phyloP scores from a whole-genome alignment of 2,113 vertebrate genomes.

The Callorhinus ursinus region DNA sequence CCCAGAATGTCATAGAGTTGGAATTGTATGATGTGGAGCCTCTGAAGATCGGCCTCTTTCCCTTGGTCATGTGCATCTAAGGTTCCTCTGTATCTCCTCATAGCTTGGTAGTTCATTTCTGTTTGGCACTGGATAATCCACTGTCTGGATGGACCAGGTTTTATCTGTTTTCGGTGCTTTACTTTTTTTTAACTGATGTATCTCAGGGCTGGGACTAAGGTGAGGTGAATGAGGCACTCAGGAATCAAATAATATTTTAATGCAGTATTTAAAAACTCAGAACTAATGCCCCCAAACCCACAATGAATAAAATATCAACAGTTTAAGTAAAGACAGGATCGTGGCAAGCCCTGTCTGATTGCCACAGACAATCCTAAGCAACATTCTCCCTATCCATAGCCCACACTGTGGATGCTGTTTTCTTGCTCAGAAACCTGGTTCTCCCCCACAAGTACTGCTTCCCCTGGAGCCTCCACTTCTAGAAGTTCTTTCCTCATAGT shows the following conservation, averaged over 20 bases:
- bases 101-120: not conserved
- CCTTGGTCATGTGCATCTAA: not conserved
- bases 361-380: not conserved
- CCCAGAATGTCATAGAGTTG: not conserved
- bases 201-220: not conserved
- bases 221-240: not conserved
- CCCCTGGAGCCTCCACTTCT: not conserved
- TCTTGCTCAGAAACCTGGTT: not conserved
- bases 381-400: fast-evolving
- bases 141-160: not conserved
- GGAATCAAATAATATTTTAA: not conserved
- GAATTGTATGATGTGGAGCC: not conserved
- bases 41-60: not conserved
- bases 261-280: not conserved
- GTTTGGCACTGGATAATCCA: not conserved
- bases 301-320: not conserved
- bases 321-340: not conserved
- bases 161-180: not conserved
- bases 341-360: not conserved
- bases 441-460: not conserved
- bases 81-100: not conserved
- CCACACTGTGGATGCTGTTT: fast-evolving
- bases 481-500: not conserved
- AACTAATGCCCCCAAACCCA: not conserved
- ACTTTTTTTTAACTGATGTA: not conserved